Evolutionary conservation across 2,797 vertebrate species (phyloP).

Genomic region (Anas flavirostris): DNA sequence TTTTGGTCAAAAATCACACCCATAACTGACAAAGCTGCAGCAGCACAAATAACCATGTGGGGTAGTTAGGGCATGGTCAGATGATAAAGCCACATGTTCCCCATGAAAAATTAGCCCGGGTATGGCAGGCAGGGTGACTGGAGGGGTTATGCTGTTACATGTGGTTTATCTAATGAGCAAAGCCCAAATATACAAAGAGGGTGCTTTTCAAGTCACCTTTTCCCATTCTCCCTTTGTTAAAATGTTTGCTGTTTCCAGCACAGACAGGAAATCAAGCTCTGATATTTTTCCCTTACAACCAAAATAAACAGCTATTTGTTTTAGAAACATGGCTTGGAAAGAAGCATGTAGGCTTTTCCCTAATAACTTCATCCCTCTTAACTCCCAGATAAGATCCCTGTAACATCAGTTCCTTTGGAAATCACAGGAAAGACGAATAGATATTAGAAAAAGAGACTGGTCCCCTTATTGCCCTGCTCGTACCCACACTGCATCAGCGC

Average conservation of each 20-base stretch:
- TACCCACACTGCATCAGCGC: background rate
- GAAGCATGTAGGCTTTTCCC: background rate
- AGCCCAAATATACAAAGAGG: background rate
- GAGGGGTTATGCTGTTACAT: background rate
- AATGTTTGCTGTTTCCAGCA: background rate
- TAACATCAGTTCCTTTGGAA: background rate
- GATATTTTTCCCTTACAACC: background rate
- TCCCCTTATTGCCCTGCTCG: rapidly evolving
- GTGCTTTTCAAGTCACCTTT: background rate
- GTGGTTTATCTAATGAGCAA: background rate
- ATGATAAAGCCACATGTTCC: background rate
- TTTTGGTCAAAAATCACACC: background rate
- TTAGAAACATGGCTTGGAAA: background rate
- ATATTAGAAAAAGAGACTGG: background rate
- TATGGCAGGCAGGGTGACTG: background rate
- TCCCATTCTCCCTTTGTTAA: background rate
- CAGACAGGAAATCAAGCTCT: background rate
- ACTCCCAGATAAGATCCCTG: background rate
- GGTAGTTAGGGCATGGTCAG: background rate
- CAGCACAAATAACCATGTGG: rapidly evolving
- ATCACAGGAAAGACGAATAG: background rate
- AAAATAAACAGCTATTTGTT: background rate
- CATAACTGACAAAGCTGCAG: background rate
- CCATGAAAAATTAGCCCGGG: background rate
- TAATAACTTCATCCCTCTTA: background rate